A percentile compares a stretch with the other conserved stretches of the same genome.
phyloP scores from a whole-genome alignment of 2,113 vertebrate species.

The Archocentrus centrarchus region DNA sequence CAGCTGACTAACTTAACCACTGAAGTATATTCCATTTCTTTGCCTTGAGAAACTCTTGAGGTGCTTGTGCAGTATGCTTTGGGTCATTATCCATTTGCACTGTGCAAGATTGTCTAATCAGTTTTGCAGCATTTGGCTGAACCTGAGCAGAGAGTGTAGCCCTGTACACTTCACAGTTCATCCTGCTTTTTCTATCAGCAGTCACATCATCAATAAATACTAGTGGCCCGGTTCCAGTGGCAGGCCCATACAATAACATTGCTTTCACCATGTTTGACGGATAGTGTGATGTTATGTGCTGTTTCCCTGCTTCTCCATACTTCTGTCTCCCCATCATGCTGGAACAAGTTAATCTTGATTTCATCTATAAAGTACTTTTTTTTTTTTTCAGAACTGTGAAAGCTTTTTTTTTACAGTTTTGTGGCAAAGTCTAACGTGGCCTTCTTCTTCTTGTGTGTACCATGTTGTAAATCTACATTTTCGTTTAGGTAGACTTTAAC shows the following conservation, averaged over 20 bases:
- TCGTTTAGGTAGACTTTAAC: not conserved
- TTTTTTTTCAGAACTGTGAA: not conserved
- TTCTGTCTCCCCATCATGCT: too few relatives aligned
- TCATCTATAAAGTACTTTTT: accelerated
- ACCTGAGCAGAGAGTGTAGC: not conserved
- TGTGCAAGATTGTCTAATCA: not conserved
- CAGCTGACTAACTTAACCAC: not conserved
- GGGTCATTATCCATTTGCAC: not conserved
- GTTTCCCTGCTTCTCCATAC: too few relatives aligned
- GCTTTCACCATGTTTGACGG: not conserved
- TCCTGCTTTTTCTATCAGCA: not conserved
- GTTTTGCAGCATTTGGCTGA: not conserved
- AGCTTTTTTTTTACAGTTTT: not conserved
- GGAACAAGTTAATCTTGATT: not conserved
- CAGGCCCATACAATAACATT: not conserved
- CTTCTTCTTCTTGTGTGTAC: not conserved
- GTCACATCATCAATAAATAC: not conserved
- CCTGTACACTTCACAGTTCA: not conserved
- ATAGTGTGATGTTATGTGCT: not conserved
- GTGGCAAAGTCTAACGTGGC: not conserved
- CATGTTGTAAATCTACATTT: not conserved
- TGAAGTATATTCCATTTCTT: not conserved
- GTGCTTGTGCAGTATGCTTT: not conserved
- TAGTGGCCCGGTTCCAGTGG: not conserved
- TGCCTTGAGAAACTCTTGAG: not conserved